Percentiles rank a stretch among this genome's conserved stretches.
Conservation (phyloP, 1,140 invertebrate species). For the Bombus picipes region DNA sequence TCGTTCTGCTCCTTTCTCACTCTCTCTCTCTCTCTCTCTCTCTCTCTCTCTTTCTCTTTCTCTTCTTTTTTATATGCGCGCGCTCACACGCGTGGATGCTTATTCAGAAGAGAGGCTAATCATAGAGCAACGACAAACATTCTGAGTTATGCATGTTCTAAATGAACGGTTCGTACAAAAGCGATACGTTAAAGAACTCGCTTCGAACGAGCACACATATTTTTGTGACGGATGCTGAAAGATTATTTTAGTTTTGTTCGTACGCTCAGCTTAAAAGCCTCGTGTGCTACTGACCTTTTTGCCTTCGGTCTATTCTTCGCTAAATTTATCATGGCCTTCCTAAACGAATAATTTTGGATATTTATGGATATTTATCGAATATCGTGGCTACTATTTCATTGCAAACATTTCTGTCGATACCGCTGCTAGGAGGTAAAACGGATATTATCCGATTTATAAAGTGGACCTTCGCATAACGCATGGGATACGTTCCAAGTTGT, state of each 20-base stretch:
- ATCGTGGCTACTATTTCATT: background rate
- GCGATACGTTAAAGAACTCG: constrained; percentile 35
- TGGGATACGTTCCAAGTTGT: too few relatives aligned
- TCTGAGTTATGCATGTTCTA: constrained; percentile 45
- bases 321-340: background rate
- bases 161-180: constrained; percentile 39
- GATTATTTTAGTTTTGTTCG: constrained; percentile 19
- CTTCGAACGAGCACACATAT: background rate
- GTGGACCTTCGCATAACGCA: too few relatives aligned
- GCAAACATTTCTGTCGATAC: background rate
- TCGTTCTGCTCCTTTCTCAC: constrained; percentile 30
- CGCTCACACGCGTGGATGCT: constrained; percentile 35
- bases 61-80: background rate
- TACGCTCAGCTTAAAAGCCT: background rate
- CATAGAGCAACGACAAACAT: constrained; percentile 64
- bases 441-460: too few relatives aligned
- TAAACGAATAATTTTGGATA: background rate
- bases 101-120: constrained; percentile 59
- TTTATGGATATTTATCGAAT: constrained; percentile 1
- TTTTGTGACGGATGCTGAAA: background rate
- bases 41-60: background rate
- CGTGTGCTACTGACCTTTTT: background rate
- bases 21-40: background rate
- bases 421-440: too few relatives aligned
- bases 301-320: too few relatives aligned